Conservation (phyloP, 2,797 vertebrate genomes). For the Squalus acanthias region DNA sequence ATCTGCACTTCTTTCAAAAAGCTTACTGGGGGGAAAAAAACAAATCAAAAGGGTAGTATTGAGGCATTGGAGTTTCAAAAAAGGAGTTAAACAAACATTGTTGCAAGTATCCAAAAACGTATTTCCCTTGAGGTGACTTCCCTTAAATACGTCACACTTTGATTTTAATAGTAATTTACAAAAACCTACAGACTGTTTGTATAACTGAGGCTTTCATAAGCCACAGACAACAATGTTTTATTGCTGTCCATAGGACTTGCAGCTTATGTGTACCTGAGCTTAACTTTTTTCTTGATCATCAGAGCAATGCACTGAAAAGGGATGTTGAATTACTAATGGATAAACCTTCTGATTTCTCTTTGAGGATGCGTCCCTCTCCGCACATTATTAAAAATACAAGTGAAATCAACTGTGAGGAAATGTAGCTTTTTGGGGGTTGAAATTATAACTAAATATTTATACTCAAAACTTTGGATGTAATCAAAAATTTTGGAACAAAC, state of each 20-base stretch:
- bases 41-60: not conserved
- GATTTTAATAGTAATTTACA: conserved; percentile 18
- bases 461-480: not conserved
- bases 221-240: not conserved
- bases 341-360: not conserved
- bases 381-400: not conserved
- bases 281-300: not conserved
- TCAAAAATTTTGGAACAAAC: not conserved
- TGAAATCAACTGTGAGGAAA: not conserved
- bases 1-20: not conserved
- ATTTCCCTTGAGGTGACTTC: not conserved
- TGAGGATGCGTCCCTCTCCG: not conserved
- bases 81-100: not conserved
- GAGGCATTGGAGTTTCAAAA: not conserved
- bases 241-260: not conserved
- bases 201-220: conserved; percentile 10
- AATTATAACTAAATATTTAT: not conserved
- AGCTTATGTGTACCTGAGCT: conserved; percentile 31
- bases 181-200: not conserved
- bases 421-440: not conserved
- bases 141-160: conserved; percentile 1
- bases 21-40: not conserved
- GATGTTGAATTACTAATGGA: not conserved
- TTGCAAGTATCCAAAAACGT: not conserved
- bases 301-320: conserved; percentile 13